A percentile compares a stretch with the other conserved stretches of the same genome.
These are phyloP conservation scores for Eristalinus aeneus DNA, from an alignment of 2,888 invertebrate genomes.

Conservation along the genomic window DNA sequence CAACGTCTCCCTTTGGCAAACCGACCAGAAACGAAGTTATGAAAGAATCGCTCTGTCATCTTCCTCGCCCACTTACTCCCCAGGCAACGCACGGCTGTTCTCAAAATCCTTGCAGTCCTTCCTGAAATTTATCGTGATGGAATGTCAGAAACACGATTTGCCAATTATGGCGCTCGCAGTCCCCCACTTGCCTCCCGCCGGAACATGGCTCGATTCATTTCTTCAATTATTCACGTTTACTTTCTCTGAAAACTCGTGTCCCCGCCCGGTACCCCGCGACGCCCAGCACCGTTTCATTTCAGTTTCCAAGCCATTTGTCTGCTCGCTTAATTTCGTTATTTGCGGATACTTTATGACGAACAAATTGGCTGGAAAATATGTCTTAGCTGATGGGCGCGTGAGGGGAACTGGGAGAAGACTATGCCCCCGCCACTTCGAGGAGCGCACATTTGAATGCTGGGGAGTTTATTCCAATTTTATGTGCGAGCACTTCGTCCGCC, in stretches of 20 bases:
- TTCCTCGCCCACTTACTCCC: neutral
- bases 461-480: slow-evolving; percentile 59
- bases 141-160: slow-evolving; percentile 58
- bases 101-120: slow-evolving; percentile 6
- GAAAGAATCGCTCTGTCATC: slow-evolving; percentile 1
- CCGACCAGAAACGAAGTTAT: neutral
- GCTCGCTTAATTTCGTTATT: slow-evolving; percentile 68
- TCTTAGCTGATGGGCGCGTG: slow-evolving; percentile 36
- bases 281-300: slow-evolving; percentile 21
- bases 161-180: slow-evolving; percentile 48
- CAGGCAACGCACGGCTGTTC: neutral
- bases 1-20: too few relatives aligned
- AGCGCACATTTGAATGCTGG: slow-evolving; percentile 51
- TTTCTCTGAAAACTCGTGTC: slow-evolving; percentile 33
- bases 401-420: neutral
- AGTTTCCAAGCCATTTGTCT: slow-evolving; percentile 69
- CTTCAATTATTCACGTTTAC: slow-evolving; percentile 42
- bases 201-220: neutral
- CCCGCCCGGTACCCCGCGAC: neutral
- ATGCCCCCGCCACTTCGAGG: neutral
- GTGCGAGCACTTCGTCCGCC: slow-evolving; percentile 41
- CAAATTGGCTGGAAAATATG: slow-evolving; percentile 71
- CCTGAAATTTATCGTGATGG: slow-evolving; percentile 46
- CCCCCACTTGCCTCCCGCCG: slow-evolving; percentile 3
- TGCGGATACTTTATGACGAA: slow-evolving; percentile 70